Evolutionary conservation across 2,113 vertebrate species (phyloP).

Genomic region (Mandrillus leucophaeus): DNA sequence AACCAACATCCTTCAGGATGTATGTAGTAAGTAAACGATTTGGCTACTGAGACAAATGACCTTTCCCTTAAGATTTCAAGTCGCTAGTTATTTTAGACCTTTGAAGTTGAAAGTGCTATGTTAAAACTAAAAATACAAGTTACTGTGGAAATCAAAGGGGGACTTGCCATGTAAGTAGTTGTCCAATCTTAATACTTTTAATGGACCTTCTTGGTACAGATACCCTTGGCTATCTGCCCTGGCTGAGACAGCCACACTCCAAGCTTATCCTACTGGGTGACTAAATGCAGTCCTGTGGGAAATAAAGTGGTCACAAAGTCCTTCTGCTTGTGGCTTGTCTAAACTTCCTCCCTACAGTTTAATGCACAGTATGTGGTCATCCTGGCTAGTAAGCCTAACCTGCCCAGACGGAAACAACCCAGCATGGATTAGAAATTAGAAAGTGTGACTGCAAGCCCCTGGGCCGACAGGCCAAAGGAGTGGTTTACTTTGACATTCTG

Average conservation of each 20-base stretch:
- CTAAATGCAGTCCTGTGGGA: not conserved
- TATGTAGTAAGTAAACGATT: not conserved
- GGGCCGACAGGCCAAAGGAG: not conserved
- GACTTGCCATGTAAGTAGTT: not conserved
- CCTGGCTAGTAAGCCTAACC: not conserved
- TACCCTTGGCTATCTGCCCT: not conserved
- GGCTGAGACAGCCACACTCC: not conserved
- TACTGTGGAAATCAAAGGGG: constrained; percentile 27
- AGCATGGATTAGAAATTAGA: not conserved
- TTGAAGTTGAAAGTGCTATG: not conserved
- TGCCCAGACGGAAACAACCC: not conserved
- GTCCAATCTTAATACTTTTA: not conserved
- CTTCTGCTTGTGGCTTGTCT: not conserved
- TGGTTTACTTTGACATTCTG: constrained; percentile 4
- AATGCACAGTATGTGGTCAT: not conserved
- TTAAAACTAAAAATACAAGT: not conserved
- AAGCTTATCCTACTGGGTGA: not conserved
- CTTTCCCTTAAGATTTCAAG: constrained; percentile 28
- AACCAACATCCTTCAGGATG: not conserved
- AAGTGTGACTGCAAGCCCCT: not conserved
- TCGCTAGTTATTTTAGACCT: constrained; percentile 9
- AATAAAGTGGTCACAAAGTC: not conserved
- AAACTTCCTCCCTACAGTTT: not conserved
- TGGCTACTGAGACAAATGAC: not conserved
- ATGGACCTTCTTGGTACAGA: constrained; percentile 12